These are phyloP conservation scores for Cygnus olor DNA, from an alignment of 2,797 vertebrate species.

Conservation along the genomic window DNA sequence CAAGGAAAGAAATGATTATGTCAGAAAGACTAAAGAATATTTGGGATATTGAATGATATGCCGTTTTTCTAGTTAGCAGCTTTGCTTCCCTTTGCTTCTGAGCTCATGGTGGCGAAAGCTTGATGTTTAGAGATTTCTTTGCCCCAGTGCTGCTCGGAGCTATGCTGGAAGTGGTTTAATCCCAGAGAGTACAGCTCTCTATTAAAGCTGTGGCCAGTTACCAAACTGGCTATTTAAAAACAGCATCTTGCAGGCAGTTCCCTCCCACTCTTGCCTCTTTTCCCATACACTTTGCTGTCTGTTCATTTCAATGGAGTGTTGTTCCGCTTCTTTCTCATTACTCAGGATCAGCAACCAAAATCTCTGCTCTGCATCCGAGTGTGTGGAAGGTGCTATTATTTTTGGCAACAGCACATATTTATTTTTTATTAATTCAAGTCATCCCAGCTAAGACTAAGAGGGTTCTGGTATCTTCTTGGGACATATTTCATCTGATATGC, in stretches of 20 bases:
- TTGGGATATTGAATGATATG: not conserved
- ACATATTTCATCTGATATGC: not conserved
- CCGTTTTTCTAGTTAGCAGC: not conserved
- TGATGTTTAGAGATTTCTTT: not conserved
- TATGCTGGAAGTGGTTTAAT: not conserved
- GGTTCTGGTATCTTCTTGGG: not conserved
- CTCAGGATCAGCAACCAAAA: not conserved
- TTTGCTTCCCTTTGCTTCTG: not conserved
- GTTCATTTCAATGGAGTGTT: not conserved
- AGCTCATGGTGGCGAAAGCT: not conserved
- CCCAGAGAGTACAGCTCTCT: not conserved
- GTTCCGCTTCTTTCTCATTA: not conserved
- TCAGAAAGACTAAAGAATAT: not conserved
- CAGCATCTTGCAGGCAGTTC: not conserved
- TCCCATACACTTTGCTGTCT: not conserved
- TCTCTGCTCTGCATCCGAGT: not conserved
- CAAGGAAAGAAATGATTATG: not conserved
- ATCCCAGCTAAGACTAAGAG: not conserved
- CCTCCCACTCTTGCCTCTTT: constrained; percentile 4
- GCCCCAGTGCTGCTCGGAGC: not conserved
- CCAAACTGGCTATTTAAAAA: not conserved
- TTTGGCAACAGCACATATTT: not conserved
- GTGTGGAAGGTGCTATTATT: not conserved
- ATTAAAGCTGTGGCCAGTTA: not conserved
- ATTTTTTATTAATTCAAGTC: not conserved